Evolutionary conservation across 1,140 invertebrate genomes (phyloP), one percentile per base, ranked within the genome.

Genomic region (Dermatophagoides farinae): DNA sequence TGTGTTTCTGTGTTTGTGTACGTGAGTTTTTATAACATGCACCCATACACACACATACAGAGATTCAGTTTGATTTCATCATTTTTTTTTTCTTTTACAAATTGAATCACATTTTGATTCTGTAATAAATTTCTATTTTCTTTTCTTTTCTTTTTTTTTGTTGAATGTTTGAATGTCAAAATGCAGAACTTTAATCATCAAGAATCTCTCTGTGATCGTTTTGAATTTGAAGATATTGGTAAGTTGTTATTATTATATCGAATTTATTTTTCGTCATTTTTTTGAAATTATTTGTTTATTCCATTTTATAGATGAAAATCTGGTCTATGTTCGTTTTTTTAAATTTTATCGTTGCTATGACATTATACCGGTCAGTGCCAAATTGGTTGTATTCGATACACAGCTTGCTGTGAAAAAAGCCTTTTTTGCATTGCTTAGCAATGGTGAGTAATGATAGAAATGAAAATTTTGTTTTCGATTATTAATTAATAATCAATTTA

Each of bases 301-400:
- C 9, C 43, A 55, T 37, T 53, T n/a, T n/a, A 86, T 92, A 73
- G 88, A 93, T 76, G 88, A 93, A 72, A 87, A 86, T 67, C 86
- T 91, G 74, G 90, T 95, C 68, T 93, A 91, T 77, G 87, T 91
- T 60, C 96, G 95, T 71, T 97, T 99, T 78, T 97, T 98, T 82
- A 90, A 92, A 58, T 66, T 67, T 54, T 68, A 68, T 62, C 67
- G 62, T 41, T 97, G 93, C 73, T 98, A 98, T 76, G 95, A 98
- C 77, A 79, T 98, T 68, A 97, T 99, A 73, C 96, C 96, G 50
- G 96, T 91, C 47, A 96, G 90, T 72, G 90, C 92, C 59, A 99
- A 99, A 76, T 76, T 99, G 68, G 93, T 99, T 57, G 90, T 99
- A 53, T 98, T 99, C 75, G 95, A 99, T 75, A 98, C 92, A n/a